A percentile compares a stretch with the other conserved stretches of the same genome.
phyloP scores from a whole-genome alignment of 2,888 invertebrate species.

The Temnothorax ravouxi region DNA sequence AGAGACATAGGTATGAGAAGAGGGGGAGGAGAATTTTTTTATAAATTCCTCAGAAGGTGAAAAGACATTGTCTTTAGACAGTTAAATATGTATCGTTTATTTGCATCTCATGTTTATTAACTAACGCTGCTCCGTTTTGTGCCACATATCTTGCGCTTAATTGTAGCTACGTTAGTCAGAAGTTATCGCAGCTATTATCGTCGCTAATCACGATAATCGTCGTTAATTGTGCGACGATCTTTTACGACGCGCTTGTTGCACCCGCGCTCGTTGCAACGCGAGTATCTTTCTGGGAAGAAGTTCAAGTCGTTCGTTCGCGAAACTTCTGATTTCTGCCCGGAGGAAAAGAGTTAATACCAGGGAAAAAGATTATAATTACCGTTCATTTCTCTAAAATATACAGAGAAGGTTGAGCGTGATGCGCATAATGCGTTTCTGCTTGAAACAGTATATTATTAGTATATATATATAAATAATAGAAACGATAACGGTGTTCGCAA shows the following conservation, averaged over 20 bases:
- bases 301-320: not conserved
- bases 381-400: not conserved
- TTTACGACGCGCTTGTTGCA: slow-evolving; percentile 2
- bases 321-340: not conserved
- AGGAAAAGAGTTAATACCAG: not conserved
- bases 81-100: not conserved
- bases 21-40: not conserved
- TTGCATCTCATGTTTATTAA: not conserved
- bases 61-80: not conserved
- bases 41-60: not conserved
- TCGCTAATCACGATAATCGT: slow-evolving; percentile 21
- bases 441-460: not conserved
- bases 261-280: not conserved
- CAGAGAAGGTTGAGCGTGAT: no score
- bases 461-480: not conserved
- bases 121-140: not conserved
- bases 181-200: slow-evolving; percentile 19
- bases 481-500: not conserved
- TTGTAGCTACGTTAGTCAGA: not conserved
- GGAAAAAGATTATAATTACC: not conserved
- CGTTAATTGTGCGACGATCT: slow-evolving; percentile 28
- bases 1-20: no score
- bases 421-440: not conserved
- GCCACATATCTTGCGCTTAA: slow-evolving; percentile 3
- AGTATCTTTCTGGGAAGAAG: not conserved